phyloP scores from a whole-genome alignment of 2,113 vertebrate genomes.

The Pelodiscus sinensis region DNA sequence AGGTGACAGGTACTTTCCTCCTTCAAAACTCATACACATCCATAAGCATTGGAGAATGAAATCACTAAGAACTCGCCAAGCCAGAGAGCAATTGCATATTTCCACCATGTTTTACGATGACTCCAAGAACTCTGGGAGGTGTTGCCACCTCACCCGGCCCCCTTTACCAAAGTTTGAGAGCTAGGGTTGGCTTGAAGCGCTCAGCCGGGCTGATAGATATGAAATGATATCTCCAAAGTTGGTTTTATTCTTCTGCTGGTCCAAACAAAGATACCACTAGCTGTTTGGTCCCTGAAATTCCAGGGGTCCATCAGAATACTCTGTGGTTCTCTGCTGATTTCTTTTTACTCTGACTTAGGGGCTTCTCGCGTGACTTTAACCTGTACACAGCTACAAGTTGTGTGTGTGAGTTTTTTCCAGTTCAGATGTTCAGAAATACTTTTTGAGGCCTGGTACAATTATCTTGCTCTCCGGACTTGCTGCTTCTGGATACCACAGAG shows the following conservation, averaged over 20 bases:
- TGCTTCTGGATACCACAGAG: accelerated
- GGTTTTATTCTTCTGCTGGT: background rate
- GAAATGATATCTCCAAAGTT: background rate
- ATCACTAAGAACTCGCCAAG: background rate
- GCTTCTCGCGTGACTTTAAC: background rate
- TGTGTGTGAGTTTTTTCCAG: background rate
- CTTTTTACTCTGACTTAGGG: background rate
- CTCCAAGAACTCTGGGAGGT: background rate
- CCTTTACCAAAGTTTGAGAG: background rate
- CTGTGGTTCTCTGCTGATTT: background rate
- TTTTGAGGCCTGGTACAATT: accelerated
- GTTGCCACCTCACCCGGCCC: background rate
- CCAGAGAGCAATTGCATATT: background rate
- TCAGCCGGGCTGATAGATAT: background rate
- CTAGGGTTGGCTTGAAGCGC: background rate
- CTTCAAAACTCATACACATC: background rate
- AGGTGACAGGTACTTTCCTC: background rate
- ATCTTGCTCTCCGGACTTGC: accelerated
- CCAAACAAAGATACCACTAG: background rate
- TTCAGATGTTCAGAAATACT: background rate
- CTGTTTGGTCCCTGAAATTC: background rate
- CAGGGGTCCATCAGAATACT: accelerated
- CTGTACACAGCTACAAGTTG: background rate
- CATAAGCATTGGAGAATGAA: background rate
- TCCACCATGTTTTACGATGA: background rate